A percentile compares a stretch with the other conserved stretches of the same genome.
These are phyloP conservation scores for Onychomys torridus DNA, from an alignment of 2,797 vertebrate species.

Conservation along the genomic window DNA sequence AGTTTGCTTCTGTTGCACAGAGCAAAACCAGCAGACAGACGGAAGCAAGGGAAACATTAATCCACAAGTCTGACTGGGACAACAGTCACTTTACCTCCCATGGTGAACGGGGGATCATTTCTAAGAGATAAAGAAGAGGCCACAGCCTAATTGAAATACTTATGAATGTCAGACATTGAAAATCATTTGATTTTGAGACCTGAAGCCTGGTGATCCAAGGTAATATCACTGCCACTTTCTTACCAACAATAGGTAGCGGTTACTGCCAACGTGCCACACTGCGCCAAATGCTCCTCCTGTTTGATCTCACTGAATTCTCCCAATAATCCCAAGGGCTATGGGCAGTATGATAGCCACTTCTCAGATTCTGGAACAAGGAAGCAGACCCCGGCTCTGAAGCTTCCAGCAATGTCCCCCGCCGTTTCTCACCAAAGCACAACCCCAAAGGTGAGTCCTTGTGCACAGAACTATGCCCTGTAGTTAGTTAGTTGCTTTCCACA, in stretches of 20 bases:
- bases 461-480: constrained; percentile 4
- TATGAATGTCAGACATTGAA: constrained; percentile 10
- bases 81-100: neutral
- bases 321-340: neutral
- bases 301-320: neutral
- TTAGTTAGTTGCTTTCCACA: neutral
- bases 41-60: neutral
- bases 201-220: neutral
- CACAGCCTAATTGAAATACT: constrained; percentile 26
- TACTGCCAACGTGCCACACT: neutral
- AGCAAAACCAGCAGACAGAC: constrained; percentile 1
- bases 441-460: neutral
- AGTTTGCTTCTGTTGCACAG: neutral
- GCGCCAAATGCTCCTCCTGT: neutral
- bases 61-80: neutral
- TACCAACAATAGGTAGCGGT: neutral
- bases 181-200: neutral
- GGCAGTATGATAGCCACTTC: neutral
- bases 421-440: neutral
- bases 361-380: neutral
- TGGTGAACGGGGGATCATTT: neutral
- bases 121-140: neutral
- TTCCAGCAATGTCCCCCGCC: neutral
- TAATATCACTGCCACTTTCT: neutral
- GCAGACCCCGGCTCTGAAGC: neutral